Evolutionary conservation across 1,140 invertebrate genomes (phyloP), one percentile per base, ranked within the genome.

Genomic region (Rhyzopertha dominica): DNA sequence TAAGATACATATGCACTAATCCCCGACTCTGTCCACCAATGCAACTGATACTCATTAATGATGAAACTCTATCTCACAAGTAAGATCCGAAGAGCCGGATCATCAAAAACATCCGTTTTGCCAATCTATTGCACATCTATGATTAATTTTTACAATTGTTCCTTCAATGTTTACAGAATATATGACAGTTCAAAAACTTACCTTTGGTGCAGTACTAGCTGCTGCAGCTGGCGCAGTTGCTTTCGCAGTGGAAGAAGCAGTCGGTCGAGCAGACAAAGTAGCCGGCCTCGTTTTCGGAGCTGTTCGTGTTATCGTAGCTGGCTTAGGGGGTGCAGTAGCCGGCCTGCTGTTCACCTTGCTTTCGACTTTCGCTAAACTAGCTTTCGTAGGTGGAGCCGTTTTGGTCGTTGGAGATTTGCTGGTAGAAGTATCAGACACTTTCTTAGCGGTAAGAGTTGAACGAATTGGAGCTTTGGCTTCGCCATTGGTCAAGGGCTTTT

Each of bases 401-500:
- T 43, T 41, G 19, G 12, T 42, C 4, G 35, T 22, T 10, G 54
- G 42, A 5, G 54, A n/a, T 51, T 54, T 51, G 0, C 42, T 29
- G 0, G 44, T 7, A 38, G 51, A 39, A 1, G 47, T 12, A 4
- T 49, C 22, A 14, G 29, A 18, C 16, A 23, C 23, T 43, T 31
- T 52, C n/a, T 31, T 34, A 9, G 47, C 49, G 37, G 7, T 29
- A 36, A 51, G 28, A 20, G 20, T 28, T 13, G 43, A 17, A 49
- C 61, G 71, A 9, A 40, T 51, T 0, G 49, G n/a, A 4, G 54
- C 20, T 49, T 73, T 74, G 0, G 70, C 66, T 18, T 79, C 76
- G 7, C 76, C 76, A 51, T 77, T 80, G 0, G 67, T 55, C 1
- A 72, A 44, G 0, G 72, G 58, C 51, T 76, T 78, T 38, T 71